Base-by-base conservation (phyloP, 2,797 vertebrate species). In the Chaetophractus vellerosus region DNA sequence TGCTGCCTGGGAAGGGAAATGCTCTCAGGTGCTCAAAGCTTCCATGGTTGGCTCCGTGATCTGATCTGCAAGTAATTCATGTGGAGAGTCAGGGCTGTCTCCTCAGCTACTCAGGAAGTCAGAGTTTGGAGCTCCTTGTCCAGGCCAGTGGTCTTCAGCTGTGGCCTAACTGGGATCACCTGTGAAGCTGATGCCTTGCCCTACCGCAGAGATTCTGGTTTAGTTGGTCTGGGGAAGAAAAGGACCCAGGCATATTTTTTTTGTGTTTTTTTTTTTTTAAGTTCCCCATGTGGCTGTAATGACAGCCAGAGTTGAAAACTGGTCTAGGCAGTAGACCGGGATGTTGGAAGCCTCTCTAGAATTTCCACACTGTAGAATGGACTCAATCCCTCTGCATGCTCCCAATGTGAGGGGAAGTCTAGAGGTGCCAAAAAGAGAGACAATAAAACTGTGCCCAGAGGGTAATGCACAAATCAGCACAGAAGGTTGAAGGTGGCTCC, bases 381-480 rank as follows among this genome's bases (percentile, higher is more conserved):
- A 79, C 59, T 72, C 9, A 21, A 1, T 63, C 19, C 6, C n/a
- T 88, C 28, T 80, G 8, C 5, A 45, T 75, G 19, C 11, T 82
- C 33, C n/a, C 21, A 66, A 19, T 11, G 36, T 2, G 33, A 63
- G 2, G 2, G n/a, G 82, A 83, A 75, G 55, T 31, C 71, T 76
- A 1, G 14, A 64, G 66, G 15, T 52, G 57, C 23, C 26, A 82
- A 38, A 68, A 87, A 50, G 68, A 94, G 23, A 74, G 52, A 74
- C 31, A 59, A 8, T 36, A 82, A 63, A 52, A 31, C 6, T n/a
- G 61, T 33, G 63, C 15, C 55, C 9, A 74, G 59, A 68, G n/a
- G 55, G 21, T 33, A 6, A 83, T 87, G 68, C 96, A 78, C 36
- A 63, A 61, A 52, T 69, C 21, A 90, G 45, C 48, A 84, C 64